These are phyloP conservation scores for Aleadryas rufinucha DNA, from an alignment of 2,113 vertebrate genomes.

Conservation along the genomic window DNA sequence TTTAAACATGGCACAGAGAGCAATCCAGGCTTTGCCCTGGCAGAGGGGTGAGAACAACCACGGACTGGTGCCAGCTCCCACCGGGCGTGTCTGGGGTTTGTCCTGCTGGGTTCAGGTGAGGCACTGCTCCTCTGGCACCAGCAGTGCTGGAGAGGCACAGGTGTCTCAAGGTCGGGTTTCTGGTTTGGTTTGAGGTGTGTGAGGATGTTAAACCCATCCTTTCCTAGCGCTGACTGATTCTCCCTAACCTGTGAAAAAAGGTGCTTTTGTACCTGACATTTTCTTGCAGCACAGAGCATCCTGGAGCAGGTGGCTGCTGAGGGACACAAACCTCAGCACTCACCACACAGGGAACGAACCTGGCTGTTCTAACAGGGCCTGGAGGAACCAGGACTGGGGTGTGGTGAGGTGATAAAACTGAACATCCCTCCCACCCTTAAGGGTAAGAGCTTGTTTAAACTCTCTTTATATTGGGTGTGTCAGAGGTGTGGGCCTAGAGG, in stretches of 20 bases:
- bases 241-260: neutral
- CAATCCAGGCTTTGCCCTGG: neutral
- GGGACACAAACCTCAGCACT: neutral
- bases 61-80: neutral
- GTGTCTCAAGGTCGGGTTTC: neutral
- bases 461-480: conserved; percentile 13
- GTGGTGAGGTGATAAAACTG: conserved; percentile 10
- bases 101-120: neutral
- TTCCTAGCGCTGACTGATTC: neutral
- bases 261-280: neutral
- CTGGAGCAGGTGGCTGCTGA: neutral
- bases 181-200: neutral
- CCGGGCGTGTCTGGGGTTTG: neutral
- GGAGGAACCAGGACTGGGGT: neutral
- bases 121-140: neutral
- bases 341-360: neutral
- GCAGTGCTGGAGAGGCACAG: neutral
- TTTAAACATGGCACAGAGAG: neutral
- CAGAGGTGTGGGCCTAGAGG: neutral
- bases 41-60: neutral
- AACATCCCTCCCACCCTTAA: conserved; percentile 30
- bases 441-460: conserved; percentile 34
- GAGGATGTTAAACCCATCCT: neutral
- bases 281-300: neutral
- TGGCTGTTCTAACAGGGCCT: neutral